These are phyloP conservation scores for Heteractis magnifica DNA, from an alignment of 92 coral and sea anemone genomes.

Conservation along the genomic window DNA sequence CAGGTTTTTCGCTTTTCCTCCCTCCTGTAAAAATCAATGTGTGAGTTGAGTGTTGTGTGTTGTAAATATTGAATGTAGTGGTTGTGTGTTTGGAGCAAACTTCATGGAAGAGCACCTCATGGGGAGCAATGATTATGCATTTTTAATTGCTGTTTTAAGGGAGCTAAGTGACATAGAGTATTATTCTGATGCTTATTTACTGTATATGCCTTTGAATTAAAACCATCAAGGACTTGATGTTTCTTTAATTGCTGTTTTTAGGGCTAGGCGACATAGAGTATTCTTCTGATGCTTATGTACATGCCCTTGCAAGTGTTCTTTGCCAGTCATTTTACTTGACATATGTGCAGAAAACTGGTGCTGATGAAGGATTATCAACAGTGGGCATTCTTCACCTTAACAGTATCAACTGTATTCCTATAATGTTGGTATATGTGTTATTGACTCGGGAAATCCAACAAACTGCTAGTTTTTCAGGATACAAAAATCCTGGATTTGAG, in stretches of 20 bases:
- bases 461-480: conserved; percentile 47
- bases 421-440: conserved; percentile 58
- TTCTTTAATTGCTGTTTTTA: conserved; percentile 29
- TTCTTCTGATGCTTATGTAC: conserved; percentile 71
- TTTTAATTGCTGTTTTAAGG: conserved; percentile 50
- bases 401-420: conserved; percentile 84
- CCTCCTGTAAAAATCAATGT: too few relatives aligned
- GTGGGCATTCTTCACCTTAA: conserved; percentile 79
- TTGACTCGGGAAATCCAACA: conserved; percentile 50
- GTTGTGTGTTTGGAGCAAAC: too few relatives aligned
- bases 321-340: conserved; percentile 86
- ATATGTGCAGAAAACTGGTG: conserved; percentile 84
- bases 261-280: conserved; percentile 85
- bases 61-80: too few relatives aligned
- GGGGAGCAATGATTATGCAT: background rate
- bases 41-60: too few relatives aligned
- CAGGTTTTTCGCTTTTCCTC: too few relatives aligned
- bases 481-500: conserved; percentile 24
- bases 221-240: too few relatives aligned
- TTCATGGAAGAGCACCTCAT: too few relatives aligned
- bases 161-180: conserved; percentile 71
- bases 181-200: conserved; percentile 70
- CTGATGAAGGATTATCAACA: conserved; percentile 72
- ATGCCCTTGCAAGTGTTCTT: conserved; percentile 82
- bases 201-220: conserved; percentile 51